Evolutionary conservation across 2,113 vertebrate genomes (phyloP).

Genomic region (Sisor rabdophorus): DNA sequence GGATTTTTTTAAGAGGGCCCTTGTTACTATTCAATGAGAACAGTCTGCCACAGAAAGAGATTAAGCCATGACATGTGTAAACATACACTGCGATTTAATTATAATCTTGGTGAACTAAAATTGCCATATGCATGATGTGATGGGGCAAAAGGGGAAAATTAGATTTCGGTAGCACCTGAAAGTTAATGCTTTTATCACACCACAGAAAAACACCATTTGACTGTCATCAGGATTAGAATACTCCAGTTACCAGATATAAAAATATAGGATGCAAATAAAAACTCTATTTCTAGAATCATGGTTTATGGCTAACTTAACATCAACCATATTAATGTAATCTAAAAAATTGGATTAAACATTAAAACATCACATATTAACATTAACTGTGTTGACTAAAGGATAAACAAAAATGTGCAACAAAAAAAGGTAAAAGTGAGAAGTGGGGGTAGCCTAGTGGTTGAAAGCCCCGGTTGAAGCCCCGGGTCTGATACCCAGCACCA

Average conservation of each 20-base stretch:
- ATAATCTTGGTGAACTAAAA: constrained; percentile 32
- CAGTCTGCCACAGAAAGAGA: constrained; percentile 33
- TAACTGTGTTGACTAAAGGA: too few species aligned
- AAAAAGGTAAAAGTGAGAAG: too few species aligned
- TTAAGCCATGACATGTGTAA: constrained; percentile 43
- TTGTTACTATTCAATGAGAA: constrained; percentile 41
- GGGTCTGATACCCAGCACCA: too few species aligned
- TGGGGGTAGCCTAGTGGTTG: too few species aligned
- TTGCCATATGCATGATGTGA: constrained; percentile 46
- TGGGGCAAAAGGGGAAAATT: constrained; percentile 35
- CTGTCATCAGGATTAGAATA: constrained; percentile 24
- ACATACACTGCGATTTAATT: constrained; percentile 48
- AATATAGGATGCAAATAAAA: constrained; percentile 15
- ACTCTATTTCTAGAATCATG: too few species aligned
- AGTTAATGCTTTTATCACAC: constrained; percentile 42
- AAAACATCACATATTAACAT: too few species aligned
- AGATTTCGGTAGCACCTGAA: constrained; percentile 45
- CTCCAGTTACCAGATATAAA: constrained; percentile 33
- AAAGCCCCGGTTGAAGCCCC: too few species aligned
- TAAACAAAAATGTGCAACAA: too few species aligned
- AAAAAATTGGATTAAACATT: too few species aligned
- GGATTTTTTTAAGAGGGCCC: constrained; percentile 29
- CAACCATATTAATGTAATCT: constrained; percentile 7
- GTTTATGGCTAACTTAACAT: constrained; percentile 13
- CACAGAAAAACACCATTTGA: constrained; percentile 47